Conservation (phyloP, 2,797 vertebrate genomes). For the Chrosomus eos region DNA sequence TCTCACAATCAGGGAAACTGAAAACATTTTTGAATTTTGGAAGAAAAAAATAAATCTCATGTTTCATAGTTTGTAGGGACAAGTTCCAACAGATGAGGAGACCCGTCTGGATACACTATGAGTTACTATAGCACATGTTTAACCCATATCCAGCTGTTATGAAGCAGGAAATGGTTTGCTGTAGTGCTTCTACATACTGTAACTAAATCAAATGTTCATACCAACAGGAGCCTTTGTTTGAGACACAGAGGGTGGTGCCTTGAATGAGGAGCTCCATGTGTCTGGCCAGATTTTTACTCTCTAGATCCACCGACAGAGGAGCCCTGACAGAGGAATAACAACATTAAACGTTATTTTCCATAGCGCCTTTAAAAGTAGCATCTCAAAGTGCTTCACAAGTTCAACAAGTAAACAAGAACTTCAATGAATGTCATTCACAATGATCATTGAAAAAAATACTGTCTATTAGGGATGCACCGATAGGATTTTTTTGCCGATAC, state of each 20-base stretch:
- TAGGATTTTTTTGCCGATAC: too few relatives aligned
- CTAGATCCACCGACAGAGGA: constrained; percentile 85
- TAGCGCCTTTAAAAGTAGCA: not conserved
- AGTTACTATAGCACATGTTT: constrained; percentile 68
- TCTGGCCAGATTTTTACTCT: constrained; percentile 81
- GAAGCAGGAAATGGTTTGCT: constrained; percentile 64
- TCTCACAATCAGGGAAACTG: not conserved
- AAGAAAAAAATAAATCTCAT: constrained; percentile 1
- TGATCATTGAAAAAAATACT: too few relatives aligned
- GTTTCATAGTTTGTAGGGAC: constrained; percentile 78
- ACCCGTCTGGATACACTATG: constrained; percentile 74
- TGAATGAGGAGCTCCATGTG: constrained; percentile 80
- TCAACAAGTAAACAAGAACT: too few relatives aligned
- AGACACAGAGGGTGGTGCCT: constrained; percentile 83
- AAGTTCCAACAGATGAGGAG: constrained; percentile 63
- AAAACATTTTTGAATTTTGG: not conserved
- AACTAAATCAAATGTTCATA: constrained; percentile 67
- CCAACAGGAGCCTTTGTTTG: constrained; percentile 91
- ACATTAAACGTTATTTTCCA: not conserved
- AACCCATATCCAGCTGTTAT: constrained; percentile 63
- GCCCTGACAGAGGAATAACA: constrained; percentile 70
- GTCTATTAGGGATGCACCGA: too few relatives aligned
- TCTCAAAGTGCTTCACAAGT: not conserved
- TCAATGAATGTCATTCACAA: too few relatives aligned
- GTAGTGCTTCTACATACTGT: constrained; percentile 57